These are phyloP conservation scores for Zophobas atratus DNA, from an alignment of 1,140 invertebrate species.

Conservation along the genomic window DNA sequence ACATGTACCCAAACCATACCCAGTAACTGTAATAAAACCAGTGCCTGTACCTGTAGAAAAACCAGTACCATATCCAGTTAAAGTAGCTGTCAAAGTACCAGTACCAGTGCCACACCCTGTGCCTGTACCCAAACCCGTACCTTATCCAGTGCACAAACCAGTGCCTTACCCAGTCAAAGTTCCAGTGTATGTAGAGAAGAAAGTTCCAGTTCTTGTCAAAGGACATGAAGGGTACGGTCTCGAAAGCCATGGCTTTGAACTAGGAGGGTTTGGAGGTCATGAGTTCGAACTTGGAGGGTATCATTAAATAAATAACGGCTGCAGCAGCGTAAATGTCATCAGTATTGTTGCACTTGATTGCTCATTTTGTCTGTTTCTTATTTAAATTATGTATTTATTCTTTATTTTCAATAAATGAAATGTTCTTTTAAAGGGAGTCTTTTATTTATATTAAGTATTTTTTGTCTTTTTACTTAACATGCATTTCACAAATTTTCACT, in stretches of 20 bases:
- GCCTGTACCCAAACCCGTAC: conserved; percentile 65
- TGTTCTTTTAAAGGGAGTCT: conserved; percentile 27
- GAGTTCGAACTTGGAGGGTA: conserved; percentile 26
- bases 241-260: conserved; percentile 42
- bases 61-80: conserved; percentile 65
- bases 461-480: conserved; percentile 25
- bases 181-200: conserved; percentile 60
- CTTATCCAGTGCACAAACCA: conserved; percentile 66
- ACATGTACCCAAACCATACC: conserved; percentile 73
- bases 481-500: neutral
- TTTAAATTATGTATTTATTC: conserved; percentile 46
- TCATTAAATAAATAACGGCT: conserved; percentile 30
- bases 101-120: conserved; percentile 59
- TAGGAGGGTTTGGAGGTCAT: conserved; percentile 28
- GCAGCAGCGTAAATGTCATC: conserved; percentile 45
- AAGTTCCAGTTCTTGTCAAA: conserved; percentile 60
- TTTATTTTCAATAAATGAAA: conserved; percentile 43
- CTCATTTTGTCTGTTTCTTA: conserved; percentile 18
- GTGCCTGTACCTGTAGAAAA: conserved; percentile 65
- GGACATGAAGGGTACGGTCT: conserved; percentile 51
- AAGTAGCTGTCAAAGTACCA: conserved; percentile 65
- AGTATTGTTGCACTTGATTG: conserved; percentile 49
- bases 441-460: conserved; percentile 30
- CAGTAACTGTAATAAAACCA: conserved; percentile 68
- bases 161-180: conserved; percentile 67